phyloP scores from a whole-genome alignment of 2,113 vertebrate genomes.

The Equus quagga region DNA sequence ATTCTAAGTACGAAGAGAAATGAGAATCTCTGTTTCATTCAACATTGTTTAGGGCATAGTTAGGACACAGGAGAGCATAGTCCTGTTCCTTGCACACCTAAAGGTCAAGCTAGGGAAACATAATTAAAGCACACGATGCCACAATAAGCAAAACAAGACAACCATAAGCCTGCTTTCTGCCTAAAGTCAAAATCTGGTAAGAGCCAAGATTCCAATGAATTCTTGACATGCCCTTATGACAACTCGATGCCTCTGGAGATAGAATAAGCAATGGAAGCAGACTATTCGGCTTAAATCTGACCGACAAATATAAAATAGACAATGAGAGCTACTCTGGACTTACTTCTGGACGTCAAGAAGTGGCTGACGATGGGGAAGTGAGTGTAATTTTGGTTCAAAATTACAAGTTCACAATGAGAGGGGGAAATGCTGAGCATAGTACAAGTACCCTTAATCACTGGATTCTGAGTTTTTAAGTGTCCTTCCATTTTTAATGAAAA shows the following conservation, averaged over 20 bases:
- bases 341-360: not conserved
- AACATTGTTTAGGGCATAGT: not conserved
- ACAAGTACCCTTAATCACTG: not conserved
- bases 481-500: not conserved
- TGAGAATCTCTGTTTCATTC: not conserved
- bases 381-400: not conserved
- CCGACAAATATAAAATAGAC: not conserved
- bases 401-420: not conserved
- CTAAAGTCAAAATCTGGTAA: not conserved
- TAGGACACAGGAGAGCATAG: not conserved
- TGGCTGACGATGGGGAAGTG: not conserved
- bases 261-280: not conserved
- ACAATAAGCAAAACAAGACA: not conserved
- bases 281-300: not conserved
- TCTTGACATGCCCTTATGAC: not conserved
- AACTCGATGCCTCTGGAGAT: not conserved
- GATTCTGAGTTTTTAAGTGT: not conserved
- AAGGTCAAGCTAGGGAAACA: not conserved
- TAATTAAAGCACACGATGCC: not conserved
- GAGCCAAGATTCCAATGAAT: not conserved
- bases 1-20: conserved; percentile 38
- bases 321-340: not conserved
- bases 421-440: rapidly evolving
- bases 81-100: not conserved
- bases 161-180: not conserved